A percentile compares a stretch with the other conserved stretches of the same genome.
phyloP scores from a whole-genome alignment of 2,797 vertebrate species.

The Squalus acanthias region DNA sequence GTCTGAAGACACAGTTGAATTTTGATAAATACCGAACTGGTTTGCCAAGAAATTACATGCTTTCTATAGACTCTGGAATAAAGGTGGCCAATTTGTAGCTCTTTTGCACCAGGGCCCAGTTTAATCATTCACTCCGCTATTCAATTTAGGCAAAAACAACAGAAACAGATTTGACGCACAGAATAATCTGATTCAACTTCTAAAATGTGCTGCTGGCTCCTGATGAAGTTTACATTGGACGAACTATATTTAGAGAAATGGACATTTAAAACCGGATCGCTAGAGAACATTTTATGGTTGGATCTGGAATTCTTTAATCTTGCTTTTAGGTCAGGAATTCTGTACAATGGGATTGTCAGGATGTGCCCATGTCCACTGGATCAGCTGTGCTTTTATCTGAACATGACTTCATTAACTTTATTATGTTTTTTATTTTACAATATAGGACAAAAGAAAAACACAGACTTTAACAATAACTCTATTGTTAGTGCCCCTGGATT shows the following conservation, averaged over 20 bases:
- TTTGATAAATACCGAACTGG: not conserved
- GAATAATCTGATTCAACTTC: not conserved
- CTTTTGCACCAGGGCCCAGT: not conserved
- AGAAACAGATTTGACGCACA: not conserved
- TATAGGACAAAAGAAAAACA: not conserved
- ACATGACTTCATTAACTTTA: not conserved
- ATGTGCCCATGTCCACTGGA: not conserved
- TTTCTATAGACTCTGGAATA: not conserved
- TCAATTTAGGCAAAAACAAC: constrained; percentile 1
- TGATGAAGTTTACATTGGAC: not conserved
- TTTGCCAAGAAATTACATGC: not conserved
- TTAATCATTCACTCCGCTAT: not conserved
- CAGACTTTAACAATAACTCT: not conserved
- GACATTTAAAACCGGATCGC: not conserved
- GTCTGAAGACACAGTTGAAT: not conserved
- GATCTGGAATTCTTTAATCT: not conserved
- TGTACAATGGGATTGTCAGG: not conserved
- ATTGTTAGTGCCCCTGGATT: not conserved
- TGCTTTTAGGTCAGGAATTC: not conserved
- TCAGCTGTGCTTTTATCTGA: not conserved
- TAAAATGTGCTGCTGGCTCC: not conserved
- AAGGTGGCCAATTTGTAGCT: not conserved
- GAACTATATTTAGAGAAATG: constrained; percentile 6
- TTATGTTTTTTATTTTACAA: not conserved
- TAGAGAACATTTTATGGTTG: not conserved